A percentile compares a stretch with the other conserved stretches of the same genome.
These are phyloP conservation scores for Campaea margaritaria DNA, from an alignment of 2,888 invertebrate species.

Conservation along the genomic window DNA sequence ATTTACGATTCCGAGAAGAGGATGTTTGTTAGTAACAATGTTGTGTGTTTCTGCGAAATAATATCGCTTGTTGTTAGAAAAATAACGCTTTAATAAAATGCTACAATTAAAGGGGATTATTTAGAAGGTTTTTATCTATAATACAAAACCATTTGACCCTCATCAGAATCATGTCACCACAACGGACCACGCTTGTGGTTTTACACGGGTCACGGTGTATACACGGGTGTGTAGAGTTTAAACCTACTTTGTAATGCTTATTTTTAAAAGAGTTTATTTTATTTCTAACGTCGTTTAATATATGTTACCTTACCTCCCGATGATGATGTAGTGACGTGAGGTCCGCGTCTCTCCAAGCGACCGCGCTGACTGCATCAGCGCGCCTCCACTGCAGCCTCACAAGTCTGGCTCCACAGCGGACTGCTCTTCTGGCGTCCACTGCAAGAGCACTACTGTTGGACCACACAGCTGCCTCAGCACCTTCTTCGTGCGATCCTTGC, in stretches of 20 bases:
- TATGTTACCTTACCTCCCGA: constrained; percentile 68
- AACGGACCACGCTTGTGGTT: no score
- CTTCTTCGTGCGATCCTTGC: constrained; percentile 59
- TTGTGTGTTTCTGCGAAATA: constrained; percentile 7
- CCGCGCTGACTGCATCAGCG: constrained; percentile 61
- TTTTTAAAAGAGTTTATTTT: no score
- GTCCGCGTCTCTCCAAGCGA: constrained; percentile 77
- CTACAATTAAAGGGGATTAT: background rate
- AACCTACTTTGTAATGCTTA: no score
- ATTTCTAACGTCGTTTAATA: background rate
- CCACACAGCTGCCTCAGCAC: constrained; percentile 78
- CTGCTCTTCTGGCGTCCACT: constrained; percentile 75
- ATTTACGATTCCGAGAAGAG: constrained; percentile 23
- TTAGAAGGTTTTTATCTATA: no score
- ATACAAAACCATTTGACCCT: no score
- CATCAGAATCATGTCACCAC: no score
- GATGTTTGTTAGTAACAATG: constrained; percentile 10
- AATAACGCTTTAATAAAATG: background rate
- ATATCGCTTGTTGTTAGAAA: no score
- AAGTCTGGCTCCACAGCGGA: constrained; percentile 76
- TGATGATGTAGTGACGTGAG: constrained; percentile 77
- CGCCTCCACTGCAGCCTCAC: constrained; percentile 78
- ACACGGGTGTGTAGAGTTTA: no score
- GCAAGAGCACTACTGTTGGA: constrained; percentile 79
- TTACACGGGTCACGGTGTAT: no score